A percentile compares a stretch with the other conserved stretches of the same genome.
These are phyloP conservation scores for Syrphus vitripennis DNA, from an alignment of 2,888 invertebrate genomes.

Conservation along the genomic window DNA sequence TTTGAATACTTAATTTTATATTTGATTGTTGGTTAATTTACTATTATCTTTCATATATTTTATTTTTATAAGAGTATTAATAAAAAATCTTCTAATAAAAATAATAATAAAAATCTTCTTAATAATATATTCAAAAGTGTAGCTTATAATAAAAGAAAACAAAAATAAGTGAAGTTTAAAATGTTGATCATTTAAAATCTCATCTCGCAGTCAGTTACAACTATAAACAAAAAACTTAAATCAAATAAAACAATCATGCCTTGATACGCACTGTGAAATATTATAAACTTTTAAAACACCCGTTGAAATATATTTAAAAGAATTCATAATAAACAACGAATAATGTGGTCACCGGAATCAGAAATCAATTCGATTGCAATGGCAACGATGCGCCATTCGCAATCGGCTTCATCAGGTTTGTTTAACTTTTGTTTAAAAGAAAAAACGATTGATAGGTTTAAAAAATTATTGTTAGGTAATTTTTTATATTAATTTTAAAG, in stretches of 20 bases:
- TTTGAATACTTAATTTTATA: too few relatives aligned
- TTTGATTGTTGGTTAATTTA: too few relatives aligned
- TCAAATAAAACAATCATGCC: constrained; percentile 36
- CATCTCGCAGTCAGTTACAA: background rate
- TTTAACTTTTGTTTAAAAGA: constrained; percentile 70
- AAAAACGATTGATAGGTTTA: too few relatives aligned
- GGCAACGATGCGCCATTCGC: constrained; percentile 87
- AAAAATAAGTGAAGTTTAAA: background rate
- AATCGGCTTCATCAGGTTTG: constrained; percentile 89
- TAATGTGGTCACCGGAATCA: constrained; percentile 87
- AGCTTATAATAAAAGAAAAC: background rate
- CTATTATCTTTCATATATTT: too few relatives aligned
- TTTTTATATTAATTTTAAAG: too few relatives aligned
- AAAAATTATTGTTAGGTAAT: too few relatives aligned
- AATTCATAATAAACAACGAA: constrained; percentile 56
- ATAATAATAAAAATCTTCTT: too few relatives aligned
- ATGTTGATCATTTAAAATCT: background rate
- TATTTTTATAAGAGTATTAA: too few relatives aligned
- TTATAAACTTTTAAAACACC: background rate
- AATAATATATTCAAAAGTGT: too few relatives aligned
- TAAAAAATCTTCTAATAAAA: too few relatives aligned
- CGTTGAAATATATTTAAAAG: constrained; percentile 15
- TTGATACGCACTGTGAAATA: constrained; percentile 40
- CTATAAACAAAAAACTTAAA: background rate
- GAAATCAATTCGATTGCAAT: constrained; percentile 94